Evolutionary conservation across 2,113 vertebrate genomes (phyloP).

Genomic region (Aleadryas rufinucha): DNA sequence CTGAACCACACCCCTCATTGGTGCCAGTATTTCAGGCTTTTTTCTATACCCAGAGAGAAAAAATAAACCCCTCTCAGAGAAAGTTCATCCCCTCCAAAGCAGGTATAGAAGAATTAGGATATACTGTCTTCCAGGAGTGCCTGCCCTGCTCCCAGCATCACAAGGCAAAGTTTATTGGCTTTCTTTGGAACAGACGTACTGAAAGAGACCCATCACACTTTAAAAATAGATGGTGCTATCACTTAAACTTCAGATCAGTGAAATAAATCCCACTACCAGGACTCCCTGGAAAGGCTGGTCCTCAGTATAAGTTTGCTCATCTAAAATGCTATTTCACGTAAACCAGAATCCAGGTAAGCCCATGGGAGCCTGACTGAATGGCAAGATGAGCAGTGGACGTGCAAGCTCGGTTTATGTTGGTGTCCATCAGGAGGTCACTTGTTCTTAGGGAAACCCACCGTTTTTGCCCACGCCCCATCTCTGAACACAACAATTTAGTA

Average conservation of each 20-base stretch:
- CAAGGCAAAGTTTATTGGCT: background rate
- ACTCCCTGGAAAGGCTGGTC: background rate
- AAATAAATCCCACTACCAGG: background rate
- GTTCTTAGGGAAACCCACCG: background rate
- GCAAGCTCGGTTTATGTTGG: background rate
- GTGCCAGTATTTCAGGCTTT: background rate
- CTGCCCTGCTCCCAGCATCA: background rate
- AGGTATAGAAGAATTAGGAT: background rate
- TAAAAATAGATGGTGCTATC: background rate
- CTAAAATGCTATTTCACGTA: background rate
- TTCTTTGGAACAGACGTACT: background rate
- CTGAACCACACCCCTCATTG: background rate
- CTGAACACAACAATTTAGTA: background rate
- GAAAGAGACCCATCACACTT: background rate
- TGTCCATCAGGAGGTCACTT: background rate
- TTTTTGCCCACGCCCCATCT: rapidly evolving
- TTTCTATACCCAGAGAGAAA: background rate
- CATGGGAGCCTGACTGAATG: background rate
- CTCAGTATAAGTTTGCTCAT: background rate
- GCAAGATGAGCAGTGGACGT: background rate
- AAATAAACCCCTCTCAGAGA: background rate
- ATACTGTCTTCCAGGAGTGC: background rate
- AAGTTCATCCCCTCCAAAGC: background rate
- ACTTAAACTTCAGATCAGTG: background rate
- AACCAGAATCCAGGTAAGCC: background rate